Evolutionary conservation across 2,113 vertebrate genomes (phyloP).

Genomic region (Pica pica): DNA sequence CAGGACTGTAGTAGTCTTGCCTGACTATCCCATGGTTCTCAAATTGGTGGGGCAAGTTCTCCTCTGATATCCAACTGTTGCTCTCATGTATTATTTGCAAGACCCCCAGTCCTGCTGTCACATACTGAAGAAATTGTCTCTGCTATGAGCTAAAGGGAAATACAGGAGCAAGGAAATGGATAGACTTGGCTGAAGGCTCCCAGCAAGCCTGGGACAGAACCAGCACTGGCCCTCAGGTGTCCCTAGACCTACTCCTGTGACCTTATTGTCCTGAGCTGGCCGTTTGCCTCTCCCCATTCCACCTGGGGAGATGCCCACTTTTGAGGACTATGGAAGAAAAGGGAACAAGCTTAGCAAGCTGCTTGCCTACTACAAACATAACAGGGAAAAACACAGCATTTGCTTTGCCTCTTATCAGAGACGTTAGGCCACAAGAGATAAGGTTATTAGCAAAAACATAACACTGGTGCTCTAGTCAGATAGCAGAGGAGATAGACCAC

Average conservation of each 20-base stretch:
- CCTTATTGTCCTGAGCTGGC: background rate
- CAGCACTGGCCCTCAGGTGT: background rate
- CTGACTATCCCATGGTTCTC: background rate
- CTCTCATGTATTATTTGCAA: background rate
- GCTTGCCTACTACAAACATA: background rate
- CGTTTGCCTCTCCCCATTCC: background rate
- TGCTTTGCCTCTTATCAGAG: constrained; percentile 33
- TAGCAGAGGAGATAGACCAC: background rate
- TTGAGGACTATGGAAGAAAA: background rate
- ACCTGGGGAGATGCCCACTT: background rate
- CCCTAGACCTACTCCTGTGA: accelerated
- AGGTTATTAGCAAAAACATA: constrained; percentile 42
- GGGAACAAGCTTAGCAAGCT: background rate
- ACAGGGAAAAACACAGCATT: background rate
- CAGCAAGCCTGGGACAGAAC: background rate
- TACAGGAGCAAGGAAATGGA: background rate
- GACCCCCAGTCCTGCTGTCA: background rate
- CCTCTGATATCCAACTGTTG: background rate
- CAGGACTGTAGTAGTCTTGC: background rate
- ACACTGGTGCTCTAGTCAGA: constrained; percentile 26
- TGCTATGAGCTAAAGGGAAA: background rate
- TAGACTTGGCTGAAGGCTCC: background rate
- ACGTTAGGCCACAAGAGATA: constrained; percentile 47
- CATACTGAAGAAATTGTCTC: background rate
- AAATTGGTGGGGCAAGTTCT: background rate